Base-by-base conservation (phyloP, 1,140 invertebrate genomes). In the Lethocerus indicus region DNA sequence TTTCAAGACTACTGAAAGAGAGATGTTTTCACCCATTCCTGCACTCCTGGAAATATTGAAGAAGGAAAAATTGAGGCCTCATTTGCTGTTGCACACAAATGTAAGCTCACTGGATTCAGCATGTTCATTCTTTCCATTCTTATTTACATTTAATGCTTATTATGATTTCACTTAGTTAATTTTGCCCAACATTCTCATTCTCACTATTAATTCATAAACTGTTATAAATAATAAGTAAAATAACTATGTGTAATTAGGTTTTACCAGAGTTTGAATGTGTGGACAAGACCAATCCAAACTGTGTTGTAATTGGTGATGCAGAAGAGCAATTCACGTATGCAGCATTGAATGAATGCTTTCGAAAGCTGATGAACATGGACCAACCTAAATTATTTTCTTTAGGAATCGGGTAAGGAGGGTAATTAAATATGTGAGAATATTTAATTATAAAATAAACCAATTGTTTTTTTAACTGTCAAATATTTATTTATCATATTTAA, bases 291-390 rank as follows among this genome's bases (percentile, higher is more conserved):
- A 59, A 74, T 40, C 71, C 73, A 27, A 76, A 90, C 70, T 72
- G 83, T 29, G 85, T 91, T 14, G 74, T 89, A 21, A 67, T 91
- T 54, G 87, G 87, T 13, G 64, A 91, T 47, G 83, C 87, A 23
- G 85, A 84, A 2, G 71, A 72, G 7, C 73, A 78, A 51, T 89
- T 90, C 61, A 66, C 81, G 61, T 89, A 87, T 59, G 70, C 76
- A 7, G 64, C 71, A 47, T 63, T 91, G 56, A 90, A 87, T 60
- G 63, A 73, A 57, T 85, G 84, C 13, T 89, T 90, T 59, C 74
- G 76, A 63, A 59, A 75, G 51, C 55, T 83, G 26, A 59, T 78
- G 50, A 61, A 79, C 56, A 78, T 81, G n/a, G 77, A 81, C 18
- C 64, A 72, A 46, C 64, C 91, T 18, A 79, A 90, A 58, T 85